Conservation (phyloP, 2,888 invertebrate species). For the Timandra comae region DNA sequence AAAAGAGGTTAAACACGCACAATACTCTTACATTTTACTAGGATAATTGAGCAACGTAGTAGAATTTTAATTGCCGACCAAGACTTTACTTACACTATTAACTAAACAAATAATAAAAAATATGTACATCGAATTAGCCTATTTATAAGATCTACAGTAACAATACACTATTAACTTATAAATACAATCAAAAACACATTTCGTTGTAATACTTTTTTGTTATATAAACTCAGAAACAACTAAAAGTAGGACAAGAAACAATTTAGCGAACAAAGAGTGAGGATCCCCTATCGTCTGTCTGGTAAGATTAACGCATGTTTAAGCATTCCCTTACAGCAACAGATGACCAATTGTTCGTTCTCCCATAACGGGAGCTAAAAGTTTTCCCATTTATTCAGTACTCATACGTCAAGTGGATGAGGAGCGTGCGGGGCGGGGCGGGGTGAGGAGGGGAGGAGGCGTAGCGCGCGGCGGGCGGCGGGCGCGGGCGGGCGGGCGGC, state of each 20-base stretch:
- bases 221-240: constrained; percentile 3
- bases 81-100: too few relatives aligned
- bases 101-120: too few relatives aligned
- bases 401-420: constrained; percentile 63
- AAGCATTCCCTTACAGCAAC: constrained; percentile 53
- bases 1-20: too few relatives aligned
- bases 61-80: too few relatives aligned
- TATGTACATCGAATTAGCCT: too few relatives aligned
- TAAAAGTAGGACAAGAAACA: constrained; percentile 27
- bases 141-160: too few relatives aligned
- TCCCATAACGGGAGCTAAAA: constrained; percentile 67
- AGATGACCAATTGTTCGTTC: constrained; percentile 74
- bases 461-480: constrained; percentile 15
- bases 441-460: constrained; percentile 14
- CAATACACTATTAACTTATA: too few relatives aligned
- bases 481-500: constrained; percentile 30
- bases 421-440: constrained; percentile 32
- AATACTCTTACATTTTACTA: too few relatives aligned
- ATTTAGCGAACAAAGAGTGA: constrained; percentile 34
- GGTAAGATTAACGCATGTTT: constrained; percentile 57
- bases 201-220: too few relatives aligned
- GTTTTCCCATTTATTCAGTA: constrained; percentile 75
- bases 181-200: too few relatives aligned
- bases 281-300: constrained; percentile 35
- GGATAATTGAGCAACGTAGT: too few relatives aligned